These are phyloP conservation scores for Rhamnusium bicolor DNA, from an alignment of 2,888 invertebrate genomes.

Conservation along the genomic window DNA sequence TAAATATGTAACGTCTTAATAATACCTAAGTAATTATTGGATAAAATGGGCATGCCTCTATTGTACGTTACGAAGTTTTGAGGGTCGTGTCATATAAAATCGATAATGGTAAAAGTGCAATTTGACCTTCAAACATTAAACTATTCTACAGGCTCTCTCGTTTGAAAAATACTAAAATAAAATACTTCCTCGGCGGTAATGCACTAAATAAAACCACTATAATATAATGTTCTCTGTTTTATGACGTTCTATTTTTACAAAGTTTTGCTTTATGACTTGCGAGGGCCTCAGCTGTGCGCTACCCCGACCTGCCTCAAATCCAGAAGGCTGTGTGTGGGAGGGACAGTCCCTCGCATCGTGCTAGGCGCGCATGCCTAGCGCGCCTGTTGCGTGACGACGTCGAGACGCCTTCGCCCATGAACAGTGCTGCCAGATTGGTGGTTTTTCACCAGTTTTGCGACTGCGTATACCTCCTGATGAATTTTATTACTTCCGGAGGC, in stretches of 20 bases:
- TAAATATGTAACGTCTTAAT: no score
- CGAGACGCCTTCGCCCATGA: conserved; percentile 62
- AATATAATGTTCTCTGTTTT: conserved; percentile 33
- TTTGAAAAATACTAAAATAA: background rate
- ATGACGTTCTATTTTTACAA: conserved; percentile 47
- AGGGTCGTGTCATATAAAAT: conserved; percentile 13
- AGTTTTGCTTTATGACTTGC: conserved; percentile 28
- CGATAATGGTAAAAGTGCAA: conserved; percentile 31
- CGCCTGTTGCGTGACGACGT: conserved; percentile 67
- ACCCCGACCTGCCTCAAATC: conserved; percentile 58
- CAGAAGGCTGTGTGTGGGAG: conserved; percentile 35
- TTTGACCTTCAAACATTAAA: conserved; percentile 24
- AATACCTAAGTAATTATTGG: background rate
- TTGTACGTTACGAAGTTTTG: background rate
- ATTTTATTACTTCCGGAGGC: no score
- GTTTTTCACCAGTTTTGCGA: no score
- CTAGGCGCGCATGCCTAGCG: conserved; percentile 59
- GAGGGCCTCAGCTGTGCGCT: conserved; percentile 44
- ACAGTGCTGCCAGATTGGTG: background rate
- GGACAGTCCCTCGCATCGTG: conserved; percentile 22
- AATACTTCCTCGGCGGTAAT: background rate
- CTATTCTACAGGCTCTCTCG: background rate
- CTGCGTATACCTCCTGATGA: no score
- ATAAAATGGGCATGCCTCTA: background rate
- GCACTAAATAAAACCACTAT: conserved; percentile 15